Evolutionary conservation across 2,888 invertebrate species (phyloP).

Genomic region (Leucania comma): DNA sequence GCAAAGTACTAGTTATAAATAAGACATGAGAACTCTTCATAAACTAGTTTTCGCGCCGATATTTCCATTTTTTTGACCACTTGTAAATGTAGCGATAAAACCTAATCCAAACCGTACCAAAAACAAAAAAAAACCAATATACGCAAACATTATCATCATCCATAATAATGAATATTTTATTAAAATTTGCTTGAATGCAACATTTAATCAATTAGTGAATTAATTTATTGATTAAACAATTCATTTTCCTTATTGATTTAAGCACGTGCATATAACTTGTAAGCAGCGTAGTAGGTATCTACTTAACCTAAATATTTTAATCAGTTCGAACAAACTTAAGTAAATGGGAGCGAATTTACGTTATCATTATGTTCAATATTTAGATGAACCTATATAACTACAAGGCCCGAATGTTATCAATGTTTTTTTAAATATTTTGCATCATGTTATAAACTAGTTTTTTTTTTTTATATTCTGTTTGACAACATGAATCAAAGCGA

Average conservation of each 20-base stretch:
- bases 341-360: constrained; percentile 13
- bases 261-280: constrained; percentile 23
- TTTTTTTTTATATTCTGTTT: constrained; percentile 18
- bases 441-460: not conserved
- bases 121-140: no score
- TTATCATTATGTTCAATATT: constrained; percentile 25
- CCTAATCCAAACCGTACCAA: no score
- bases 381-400: constrained; percentile 11
- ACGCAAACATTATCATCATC: no score
- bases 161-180: no score
- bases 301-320: constrained; percentile 50
- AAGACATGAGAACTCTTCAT: no score
- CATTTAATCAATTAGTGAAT: constrained; percentile 13
- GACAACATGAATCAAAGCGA: constrained; percentile 25
- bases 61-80: no score
- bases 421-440: constrained; percentile 5
- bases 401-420: constrained; percentile 12
- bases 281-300: constrained; percentile 8
- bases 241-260: constrained; percentile 52
- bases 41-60: no score
- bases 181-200: constrained; percentile 6
- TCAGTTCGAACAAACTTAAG: not conserved
- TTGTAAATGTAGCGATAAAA: no score
- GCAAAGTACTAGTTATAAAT: no score
- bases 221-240: constrained; percentile 20